Conservation (phyloP, 2,888 invertebrate species). For the Trichogramma evanescens region DNA sequence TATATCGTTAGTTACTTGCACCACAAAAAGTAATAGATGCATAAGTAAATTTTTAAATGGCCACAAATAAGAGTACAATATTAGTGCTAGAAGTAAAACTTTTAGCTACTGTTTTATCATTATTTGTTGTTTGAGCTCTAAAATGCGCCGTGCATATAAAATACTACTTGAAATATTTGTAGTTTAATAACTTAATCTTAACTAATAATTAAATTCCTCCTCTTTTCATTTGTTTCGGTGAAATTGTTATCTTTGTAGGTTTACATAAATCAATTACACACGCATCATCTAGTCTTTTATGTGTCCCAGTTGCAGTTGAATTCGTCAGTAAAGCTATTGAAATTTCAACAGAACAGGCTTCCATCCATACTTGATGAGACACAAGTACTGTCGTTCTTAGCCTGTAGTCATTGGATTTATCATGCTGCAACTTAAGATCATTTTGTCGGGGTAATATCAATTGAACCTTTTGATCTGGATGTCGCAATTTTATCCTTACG, state of each 20-base stretch:
- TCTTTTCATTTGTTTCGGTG: constrained; percentile 81
- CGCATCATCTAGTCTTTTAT: constrained; percentile 48
- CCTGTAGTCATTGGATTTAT: constrained; percentile 56
- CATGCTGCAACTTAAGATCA: constrained; percentile 62
- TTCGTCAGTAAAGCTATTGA: constrained; percentile 73
- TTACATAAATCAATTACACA: constrained; percentile 74
- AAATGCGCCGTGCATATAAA: neutral
- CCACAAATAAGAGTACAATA: too few relatives aligned
- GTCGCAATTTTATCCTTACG: constrained; percentile 77
- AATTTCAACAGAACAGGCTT: constrained; percentile 82
- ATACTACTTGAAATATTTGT: neutral
- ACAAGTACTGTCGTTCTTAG: constrained; percentile 80
- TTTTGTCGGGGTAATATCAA: constrained; percentile 71
- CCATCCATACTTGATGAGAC: constrained; percentile 89
- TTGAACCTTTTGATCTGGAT: constrained; percentile 86
- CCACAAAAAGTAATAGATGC: too few relatives aligned
- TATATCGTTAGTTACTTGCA: too few relatives aligned
- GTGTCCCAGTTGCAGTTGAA: constrained; percentile 51
- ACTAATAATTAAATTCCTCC: constrained; percentile 59
- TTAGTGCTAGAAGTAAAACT: too few relatives aligned
- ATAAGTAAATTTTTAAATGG: too few relatives aligned
- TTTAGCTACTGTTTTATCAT: too few relatives aligned
- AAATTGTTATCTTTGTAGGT: constrained; percentile 77
- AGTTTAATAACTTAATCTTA: neutral
- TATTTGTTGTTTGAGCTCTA: too few relatives aligned